A percentile compares a stretch with the other conserved stretches of the same genome.
Conservation (phyloP, 1,140 invertebrate species). For the Saccostrea cuccullata region DNA sequence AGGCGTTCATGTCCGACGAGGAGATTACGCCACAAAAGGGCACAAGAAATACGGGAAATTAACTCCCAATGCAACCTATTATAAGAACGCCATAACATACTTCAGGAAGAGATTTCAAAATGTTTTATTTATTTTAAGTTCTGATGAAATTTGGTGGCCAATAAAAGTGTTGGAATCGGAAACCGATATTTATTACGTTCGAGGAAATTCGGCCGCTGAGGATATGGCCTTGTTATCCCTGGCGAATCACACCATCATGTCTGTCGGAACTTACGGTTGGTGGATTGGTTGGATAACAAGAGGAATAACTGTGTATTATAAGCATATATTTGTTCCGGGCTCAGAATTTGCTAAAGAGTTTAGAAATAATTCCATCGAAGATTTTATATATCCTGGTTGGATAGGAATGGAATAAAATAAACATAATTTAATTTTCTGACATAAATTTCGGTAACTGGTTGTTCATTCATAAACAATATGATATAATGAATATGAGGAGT, state of each 20-base stretch:
- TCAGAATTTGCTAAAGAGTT: constrained; percentile 55
- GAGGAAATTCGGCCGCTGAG: constrained; percentile 51
- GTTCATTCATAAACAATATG: too few relatives aligned
- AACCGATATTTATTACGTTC: constrained; percentile 41
- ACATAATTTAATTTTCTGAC: neutral
- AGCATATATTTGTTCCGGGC: constrained; percentile 54
- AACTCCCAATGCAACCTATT: constrained; percentile 52
- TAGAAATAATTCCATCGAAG: constrained; percentile 46
- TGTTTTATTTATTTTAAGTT: constrained; percentile 59
- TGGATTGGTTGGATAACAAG: constrained; percentile 69
- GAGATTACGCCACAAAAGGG: constrained; percentile 49
- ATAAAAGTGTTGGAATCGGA: constrained; percentile 37
- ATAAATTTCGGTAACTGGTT: too few relatives aligned
- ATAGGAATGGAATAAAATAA: constrained; percentile 41
- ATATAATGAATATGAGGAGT: too few relatives aligned
- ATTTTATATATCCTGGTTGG: constrained; percentile 61
- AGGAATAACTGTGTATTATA: constrained; percentile 70
- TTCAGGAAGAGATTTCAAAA: constrained; percentile 51
- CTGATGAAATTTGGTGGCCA: constrained; percentile 57
- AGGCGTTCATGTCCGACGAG: constrained; percentile 62
- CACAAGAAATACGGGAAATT: constrained; percentile 55
- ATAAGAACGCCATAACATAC: constrained; percentile 54
- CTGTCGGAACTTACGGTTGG: constrained; percentile 74
- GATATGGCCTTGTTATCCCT: constrained; percentile 65
- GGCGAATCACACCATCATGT: constrained; percentile 72